Evolutionary conservation across 2,797 vertebrate species (phyloP).

Genomic region (Acipenser ruthenus): DNA sequence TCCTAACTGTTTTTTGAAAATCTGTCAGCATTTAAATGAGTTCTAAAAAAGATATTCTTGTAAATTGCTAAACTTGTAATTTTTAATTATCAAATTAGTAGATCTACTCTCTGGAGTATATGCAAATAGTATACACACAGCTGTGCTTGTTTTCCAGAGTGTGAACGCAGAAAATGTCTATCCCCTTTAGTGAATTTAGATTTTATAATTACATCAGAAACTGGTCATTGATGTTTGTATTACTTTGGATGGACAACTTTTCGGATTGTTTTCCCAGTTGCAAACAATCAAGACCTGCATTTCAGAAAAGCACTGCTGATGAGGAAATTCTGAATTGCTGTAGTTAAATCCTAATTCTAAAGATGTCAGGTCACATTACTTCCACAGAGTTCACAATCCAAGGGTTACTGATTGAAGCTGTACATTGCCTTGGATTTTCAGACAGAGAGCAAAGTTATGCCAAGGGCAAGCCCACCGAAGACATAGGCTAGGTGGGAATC

Average conservation of each 20-base stretch:
- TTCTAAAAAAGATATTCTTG: no score
- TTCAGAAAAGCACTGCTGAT: constrained; percentile 11
- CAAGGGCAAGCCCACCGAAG: constrained; percentile 49
- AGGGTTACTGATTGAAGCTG: constrained; percentile 53
- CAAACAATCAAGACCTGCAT: not conserved
- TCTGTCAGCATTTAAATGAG: no score
- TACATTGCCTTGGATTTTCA: constrained; percentile 41
- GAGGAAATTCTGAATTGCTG: constrained; percentile 40
- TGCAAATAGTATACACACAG: constrained; percentile 1
- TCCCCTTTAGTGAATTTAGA: not conserved
- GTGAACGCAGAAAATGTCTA: not conserved
- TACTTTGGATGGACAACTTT: no score
- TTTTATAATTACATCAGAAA: constrained; percentile 2
- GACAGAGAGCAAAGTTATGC: constrained; percentile 54
- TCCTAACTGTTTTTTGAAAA: no score
- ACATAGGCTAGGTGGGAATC: constrained; percentile 21
- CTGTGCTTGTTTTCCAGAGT: constrained; percentile 5
- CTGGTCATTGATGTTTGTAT: no score
- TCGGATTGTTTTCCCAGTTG: no score
- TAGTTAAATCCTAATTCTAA: constrained; percentile 52
- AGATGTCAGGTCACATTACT: constrained; percentile 45
- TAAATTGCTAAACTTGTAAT: not conserved
- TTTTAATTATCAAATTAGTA: constrained; percentile 17
- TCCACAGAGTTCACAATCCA: constrained; percentile 35
- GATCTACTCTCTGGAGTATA: constrained; percentile 14